These are phyloP conservation scores for Eumacrocentrus americanus DNA, from an alignment of 2,888 invertebrate species.

Conservation along the genomic window DNA sequence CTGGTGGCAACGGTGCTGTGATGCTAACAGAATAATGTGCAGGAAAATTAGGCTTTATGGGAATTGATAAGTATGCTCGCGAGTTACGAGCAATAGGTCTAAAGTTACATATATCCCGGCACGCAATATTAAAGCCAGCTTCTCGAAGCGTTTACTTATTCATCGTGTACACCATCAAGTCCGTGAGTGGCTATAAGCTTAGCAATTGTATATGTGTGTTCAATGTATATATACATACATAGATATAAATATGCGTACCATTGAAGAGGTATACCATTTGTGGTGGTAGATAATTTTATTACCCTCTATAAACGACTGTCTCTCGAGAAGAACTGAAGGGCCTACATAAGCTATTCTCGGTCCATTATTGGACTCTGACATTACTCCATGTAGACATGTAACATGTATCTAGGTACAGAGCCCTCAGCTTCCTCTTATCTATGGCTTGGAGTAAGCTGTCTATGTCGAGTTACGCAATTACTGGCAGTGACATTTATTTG, in stretches of 20 bases:
- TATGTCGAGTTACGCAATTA: not conserved
- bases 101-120: not conserved
- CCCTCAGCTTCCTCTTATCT: not conserved
- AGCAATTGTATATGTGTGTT: slow-evolving; percentile 10
- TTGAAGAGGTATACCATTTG: slow-evolving; percentile 11
- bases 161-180: not conserved
- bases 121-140: slow-evolving; percentile 11
- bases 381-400: not conserved
- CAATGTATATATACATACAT: slow-evolving; percentile 27
- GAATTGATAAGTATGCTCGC: slow-evolving; percentile 8
- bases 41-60: slow-evolving; percentile 11
- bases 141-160: not conserved
- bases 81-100: slow-evolving; percentile 12
- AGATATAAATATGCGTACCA: slow-evolving; percentile 14
- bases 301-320: slow-evolving; percentile 37
- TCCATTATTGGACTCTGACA: slow-evolving; percentile 5
- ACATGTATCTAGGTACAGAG: too few relatives aligned
- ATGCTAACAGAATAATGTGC: slow-evolving; percentile 4
- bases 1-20: not conserved
- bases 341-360: slow-evolving; percentile 15
- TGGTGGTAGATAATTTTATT: slow-evolving; percentile 38
- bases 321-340: slow-evolving; percentile 10
- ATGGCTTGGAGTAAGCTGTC: not conserved
- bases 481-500: too few relatives aligned
- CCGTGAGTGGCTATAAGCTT: slow-evolving; percentile 7